Conservation (phyloP, 2,113 vertebrate genomes). For the Sinocyclocheilus anophthalmus region DNA sequence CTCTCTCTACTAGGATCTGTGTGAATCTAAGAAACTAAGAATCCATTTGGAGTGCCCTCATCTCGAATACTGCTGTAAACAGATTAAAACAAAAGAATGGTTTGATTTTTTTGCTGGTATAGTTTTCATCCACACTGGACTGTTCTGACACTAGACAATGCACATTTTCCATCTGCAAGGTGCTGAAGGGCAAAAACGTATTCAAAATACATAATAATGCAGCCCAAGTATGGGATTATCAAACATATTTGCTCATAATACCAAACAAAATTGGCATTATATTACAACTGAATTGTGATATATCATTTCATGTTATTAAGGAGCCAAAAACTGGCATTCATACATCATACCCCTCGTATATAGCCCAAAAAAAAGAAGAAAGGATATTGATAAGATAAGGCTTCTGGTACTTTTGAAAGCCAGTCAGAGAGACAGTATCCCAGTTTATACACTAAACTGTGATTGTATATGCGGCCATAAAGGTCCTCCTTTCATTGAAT, state of each 20-base stretch:
- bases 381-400: constrained; percentile 7
- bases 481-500: constrained; percentile 79
- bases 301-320: background rate
- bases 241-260: background rate
- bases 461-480: constrained; percentile 71
- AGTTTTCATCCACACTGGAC: background rate
- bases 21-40: constrained; percentile 28
- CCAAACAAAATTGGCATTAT: background rate
- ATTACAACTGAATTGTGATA: background rate
- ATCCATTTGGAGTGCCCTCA: background rate
- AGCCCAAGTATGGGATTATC: background rate
- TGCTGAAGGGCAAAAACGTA: background rate
- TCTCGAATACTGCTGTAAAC: background rate
- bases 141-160: background rate
- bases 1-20: constrained; percentile 10
- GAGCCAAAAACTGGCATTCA: background rate
- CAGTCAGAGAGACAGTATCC: background rate
- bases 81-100: constrained; percentile 25
- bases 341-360: background rate
- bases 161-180: background rate
- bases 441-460: background rate
- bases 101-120: background rate
- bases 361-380: background rate
- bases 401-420: background rate
- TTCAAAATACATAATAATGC: background rate